These are phyloP conservation scores for Camelus bactrianus DNA, from an alignment of 2,113 vertebrate species.

Conservation along the genomic window DNA sequence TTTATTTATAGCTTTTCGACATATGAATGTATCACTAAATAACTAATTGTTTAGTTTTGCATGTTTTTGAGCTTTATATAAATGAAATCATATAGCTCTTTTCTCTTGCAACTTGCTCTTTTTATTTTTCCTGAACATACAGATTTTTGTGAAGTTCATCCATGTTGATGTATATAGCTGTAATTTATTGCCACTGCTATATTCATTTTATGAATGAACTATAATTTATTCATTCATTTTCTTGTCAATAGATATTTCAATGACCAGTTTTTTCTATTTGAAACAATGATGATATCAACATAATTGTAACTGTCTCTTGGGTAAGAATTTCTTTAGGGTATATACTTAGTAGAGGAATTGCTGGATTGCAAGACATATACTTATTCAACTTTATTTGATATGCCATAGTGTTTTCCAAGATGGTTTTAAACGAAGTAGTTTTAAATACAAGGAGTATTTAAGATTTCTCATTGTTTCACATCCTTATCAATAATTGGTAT, in stretches of 20 bases:
- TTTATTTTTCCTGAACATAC: background rate
- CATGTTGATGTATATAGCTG: background rate
- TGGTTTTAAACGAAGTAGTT: constrained; percentile 39
- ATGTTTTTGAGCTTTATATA: background rate
- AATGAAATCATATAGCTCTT: background rate
- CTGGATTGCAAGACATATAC: background rate
- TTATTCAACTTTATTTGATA: constrained; percentile 35
- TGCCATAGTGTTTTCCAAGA: background rate
- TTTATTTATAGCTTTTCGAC: constrained; percentile 30
- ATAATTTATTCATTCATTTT: constrained; percentile 7
- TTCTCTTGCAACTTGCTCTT: background rate
- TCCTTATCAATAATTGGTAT: background rate
- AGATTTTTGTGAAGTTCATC: constrained; percentile 15
- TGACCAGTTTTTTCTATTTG: background rate
- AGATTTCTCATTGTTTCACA: background rate
- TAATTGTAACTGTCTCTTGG: background rate
- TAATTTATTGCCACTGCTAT: constrained; percentile 11
- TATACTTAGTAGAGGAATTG: background rate
- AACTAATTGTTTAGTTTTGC: background rate
- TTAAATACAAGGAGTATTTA: background rate
- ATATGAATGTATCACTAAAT: background rate
- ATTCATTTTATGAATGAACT: background rate
- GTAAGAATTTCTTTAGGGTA: constrained; percentile 27
- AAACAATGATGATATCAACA: background rate
- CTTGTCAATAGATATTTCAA: background rate